phyloP scores from a whole-genome alignment of 2,113 vertebrate species.

The Neodontobutis hainanensis region DNA sequence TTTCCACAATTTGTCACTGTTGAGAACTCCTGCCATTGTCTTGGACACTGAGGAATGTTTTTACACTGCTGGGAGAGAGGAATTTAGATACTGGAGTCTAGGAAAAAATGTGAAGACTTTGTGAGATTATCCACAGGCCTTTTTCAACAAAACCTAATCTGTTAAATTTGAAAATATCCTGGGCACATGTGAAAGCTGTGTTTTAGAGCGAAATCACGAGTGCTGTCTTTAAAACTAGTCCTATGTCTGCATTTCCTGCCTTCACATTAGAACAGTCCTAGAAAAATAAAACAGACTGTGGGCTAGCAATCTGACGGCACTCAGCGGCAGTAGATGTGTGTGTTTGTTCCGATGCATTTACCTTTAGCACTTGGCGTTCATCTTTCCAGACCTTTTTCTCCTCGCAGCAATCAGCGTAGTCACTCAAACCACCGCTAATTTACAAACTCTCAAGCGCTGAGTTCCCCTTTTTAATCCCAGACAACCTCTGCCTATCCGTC shows the following conservation, averaged over 20 bases:
- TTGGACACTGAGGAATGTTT: slow-evolving; percentile 60
- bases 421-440: slow-evolving; percentile 51
- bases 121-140: slow-evolving; percentile 41
- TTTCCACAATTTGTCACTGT: slow-evolving; percentile 38
- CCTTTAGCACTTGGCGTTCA: slow-evolving; percentile 39
- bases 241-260: slow-evolving; percentile 67
- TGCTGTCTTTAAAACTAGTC: slow-evolving; percentile 53
- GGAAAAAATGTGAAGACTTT: slow-evolving; percentile 40
- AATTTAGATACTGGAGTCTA: slow-evolving; percentile 31
- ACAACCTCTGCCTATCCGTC: slow-evolving; percentile 20
- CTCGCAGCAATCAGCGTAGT: slow-evolving; percentile 56
- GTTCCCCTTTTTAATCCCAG: slow-evolving; percentile 45
- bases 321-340: slow-evolving; percentile 54
- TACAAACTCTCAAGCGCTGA: slow-evolving; percentile 39
- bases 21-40: slow-evolving; percentile 46
- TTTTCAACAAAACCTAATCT: slow-evolving; percentile 59
- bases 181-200: slow-evolving; percentile 40
- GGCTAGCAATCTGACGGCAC: slow-evolving; percentile 63
- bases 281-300: slow-evolving; percentile 66
- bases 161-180: slow-evolving; percentile 46
- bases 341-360: slow-evolving; percentile 47
- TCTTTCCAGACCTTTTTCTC: slow-evolving; percentile 47
- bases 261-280: slow-evolving; percentile 52
- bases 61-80: slow-evolving; percentile 36
- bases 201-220: slow-evolving; percentile 53